Conservation (phyloP, 2,113 vertebrate genomes). For the Aleadryas rufinucha region DNA sequence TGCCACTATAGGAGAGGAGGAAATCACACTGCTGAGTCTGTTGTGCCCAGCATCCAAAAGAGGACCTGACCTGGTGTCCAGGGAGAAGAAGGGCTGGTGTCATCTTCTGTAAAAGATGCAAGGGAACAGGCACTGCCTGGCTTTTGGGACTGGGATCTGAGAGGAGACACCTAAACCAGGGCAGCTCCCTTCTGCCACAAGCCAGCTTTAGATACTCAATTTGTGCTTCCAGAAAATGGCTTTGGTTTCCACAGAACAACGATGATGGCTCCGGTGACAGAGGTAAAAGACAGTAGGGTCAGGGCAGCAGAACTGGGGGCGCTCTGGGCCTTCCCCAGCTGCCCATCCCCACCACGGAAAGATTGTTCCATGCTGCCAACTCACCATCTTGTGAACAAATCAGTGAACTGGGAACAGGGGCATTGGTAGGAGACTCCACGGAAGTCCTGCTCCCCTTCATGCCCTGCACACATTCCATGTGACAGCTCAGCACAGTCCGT, state of each 20-base stretch:
- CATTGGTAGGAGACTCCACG: accelerated
- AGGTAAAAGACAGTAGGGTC: background rate
- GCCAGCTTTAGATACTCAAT: background rate
- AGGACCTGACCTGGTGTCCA: background rate
- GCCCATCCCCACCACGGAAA: background rate
- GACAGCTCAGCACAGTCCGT: accelerated
- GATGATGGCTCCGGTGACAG: background rate
- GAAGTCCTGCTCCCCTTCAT: too few species aligned
- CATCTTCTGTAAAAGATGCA: background rate
- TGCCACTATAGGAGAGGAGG: background rate
- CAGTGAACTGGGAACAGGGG: background rate
- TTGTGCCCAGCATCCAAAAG: background rate
- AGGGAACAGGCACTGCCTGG: background rate
- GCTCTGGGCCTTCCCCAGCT: background rate
- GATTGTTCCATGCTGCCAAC: accelerated
- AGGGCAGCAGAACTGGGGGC: background rate
- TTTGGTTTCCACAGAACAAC: background rate
- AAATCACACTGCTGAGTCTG: background rate
- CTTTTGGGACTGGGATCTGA: background rate
- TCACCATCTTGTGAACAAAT: background rate
- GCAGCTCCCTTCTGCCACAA: background rate
- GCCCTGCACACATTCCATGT: accelerated
- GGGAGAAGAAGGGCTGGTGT: background rate
- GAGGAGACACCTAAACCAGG: background rate
- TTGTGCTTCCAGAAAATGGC: background rate